Percentiles rank a stretch among this genome's conserved stretches.
These are phyloP conservation scores for Coremacera marginata DNA, from an alignment of 2,888 invertebrate genomes.

Conservation along the genomic window DNA sequence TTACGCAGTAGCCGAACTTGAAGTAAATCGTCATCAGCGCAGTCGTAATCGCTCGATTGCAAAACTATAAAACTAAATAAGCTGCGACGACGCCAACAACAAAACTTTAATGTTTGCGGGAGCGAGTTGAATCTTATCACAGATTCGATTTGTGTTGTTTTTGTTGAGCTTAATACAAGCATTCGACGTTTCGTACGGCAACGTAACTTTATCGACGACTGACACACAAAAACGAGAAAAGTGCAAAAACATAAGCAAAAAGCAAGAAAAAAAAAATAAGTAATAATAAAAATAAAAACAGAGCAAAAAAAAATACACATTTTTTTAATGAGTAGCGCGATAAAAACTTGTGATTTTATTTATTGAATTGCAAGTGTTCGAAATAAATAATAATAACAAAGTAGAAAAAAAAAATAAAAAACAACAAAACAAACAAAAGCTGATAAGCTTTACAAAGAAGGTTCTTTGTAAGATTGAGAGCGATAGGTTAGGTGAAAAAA, in stretches of 20 bases:
- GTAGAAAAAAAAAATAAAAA: not conserved
- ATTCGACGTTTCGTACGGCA: too few relatives aligned
- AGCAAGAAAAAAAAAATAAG: not conserved
- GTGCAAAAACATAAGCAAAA: not conserved
- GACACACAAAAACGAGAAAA: not conserved
- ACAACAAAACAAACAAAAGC: not conserved
- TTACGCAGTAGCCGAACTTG: not conserved
- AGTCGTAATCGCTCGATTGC: not conserved
- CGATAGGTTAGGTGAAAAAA: not conserved
- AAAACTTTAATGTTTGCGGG: not conserved
- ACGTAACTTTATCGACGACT: not conserved
- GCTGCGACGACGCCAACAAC: not conserved
- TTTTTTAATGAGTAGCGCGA: not conserved
- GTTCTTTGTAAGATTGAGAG: too few relatives aligned
- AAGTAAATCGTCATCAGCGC: not conserved
- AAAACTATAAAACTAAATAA: conserved; percentile 10
- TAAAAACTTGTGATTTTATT: not conserved
- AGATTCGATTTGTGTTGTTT: not conserved
- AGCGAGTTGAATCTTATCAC: not conserved
- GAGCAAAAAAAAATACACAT: not conserved
- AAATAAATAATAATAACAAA: too few relatives aligned
- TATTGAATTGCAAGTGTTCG: not conserved
- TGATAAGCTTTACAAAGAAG: too few relatives aligned
- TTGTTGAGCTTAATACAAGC: too few relatives aligned
- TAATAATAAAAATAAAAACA: not conserved